Evolutionary conservation across 2,113 vertebrate species (phyloP), one percentile per base, ranked within the genome.

Genomic region (Prolemur simus): DNA sequence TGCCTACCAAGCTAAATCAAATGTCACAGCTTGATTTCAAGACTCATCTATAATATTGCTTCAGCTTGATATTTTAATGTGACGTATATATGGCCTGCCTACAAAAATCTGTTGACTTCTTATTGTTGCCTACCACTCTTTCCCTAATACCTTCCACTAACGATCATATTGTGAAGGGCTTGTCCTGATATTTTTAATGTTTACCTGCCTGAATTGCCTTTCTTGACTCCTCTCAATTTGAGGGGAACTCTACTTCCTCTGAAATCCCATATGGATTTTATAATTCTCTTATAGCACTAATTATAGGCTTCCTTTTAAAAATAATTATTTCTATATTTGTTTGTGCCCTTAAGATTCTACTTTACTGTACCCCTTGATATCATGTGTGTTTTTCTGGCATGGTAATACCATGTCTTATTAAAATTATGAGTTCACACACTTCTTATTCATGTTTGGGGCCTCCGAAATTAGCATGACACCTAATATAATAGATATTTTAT

Each of bases 11-110:
- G 37, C 1, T 94, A 93, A 88, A 69, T 85, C 4, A 91, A 81
- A 96, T 85, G 12, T 63, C 13, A 39, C 5, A 76, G 12, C 42
- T 91, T 91, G 54, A 42, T 82, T 85, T 66, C 39, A 42, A 76
- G 73, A 89, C 49, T 39, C 8, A 27, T 89, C 29, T 93, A 25
- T 8, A 29, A 10, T 27, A n/a, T 14, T 45, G 5, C 63, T 10
- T 13, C 27, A n/a, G 8, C 56, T 45, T 45, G 7, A 49, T 47
- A 34, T 39, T 90, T 87, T 84, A 71, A 27, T 4, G 52, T 71
- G 13, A 10, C 60, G 6, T 66, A 54, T 2, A 68, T 15, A 68
- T 17, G 52, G 21, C 5, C 25, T 63, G 15, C 34, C 4, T 71
- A 37, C 12, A 93, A 69, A 81, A 81, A 52, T 76, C 25, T 85